A percentile compares a stretch with the other conserved stretches of the same genome.
These are phyloP conservation scores for Lordiphosa stackelbergi DNA, from an alignment of 1,140 invertebrate genomes.

Conservation along the genomic window DNA sequence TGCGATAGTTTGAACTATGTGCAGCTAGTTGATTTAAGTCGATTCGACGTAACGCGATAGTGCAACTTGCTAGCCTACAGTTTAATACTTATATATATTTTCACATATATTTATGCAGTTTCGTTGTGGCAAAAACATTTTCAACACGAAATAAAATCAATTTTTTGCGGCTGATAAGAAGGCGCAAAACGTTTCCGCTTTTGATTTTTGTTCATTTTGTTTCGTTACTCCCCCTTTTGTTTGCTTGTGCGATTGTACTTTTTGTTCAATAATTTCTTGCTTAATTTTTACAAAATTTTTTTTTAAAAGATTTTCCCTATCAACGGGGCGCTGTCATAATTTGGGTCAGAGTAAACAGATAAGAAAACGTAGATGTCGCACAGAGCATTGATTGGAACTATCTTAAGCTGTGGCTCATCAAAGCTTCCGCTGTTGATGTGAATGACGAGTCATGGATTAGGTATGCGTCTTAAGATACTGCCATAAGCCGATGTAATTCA, in stretches of 20 bases:
- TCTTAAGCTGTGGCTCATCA: constrained; percentile 15
- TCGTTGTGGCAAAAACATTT: constrained; percentile 44
- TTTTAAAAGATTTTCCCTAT: constrained; percentile 46
- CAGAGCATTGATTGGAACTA: constrained; percentile 39
- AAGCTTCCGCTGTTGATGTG: constrained; percentile 27
- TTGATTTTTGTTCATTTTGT: constrained; percentile 47
- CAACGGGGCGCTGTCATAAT: constrained; percentile 52
- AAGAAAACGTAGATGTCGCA: constrained; percentile 26
- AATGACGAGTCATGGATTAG: constrained; percentile 22
- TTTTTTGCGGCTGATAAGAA: constrained; percentile 71
- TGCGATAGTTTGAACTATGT: constrained; percentile 67
- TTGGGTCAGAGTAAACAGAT: constrained; percentile 70
- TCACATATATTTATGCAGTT: constrained; percentile 4
- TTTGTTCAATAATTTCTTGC: constrained; percentile 72
- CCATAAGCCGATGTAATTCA: not conserved
- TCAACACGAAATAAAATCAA: constrained; percentile 64
- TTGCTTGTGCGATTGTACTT: constrained; percentile 42
- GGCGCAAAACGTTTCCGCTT: constrained; percentile 67
- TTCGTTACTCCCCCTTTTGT: constrained; percentile 25
- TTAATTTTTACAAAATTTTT: constrained; percentile 39
- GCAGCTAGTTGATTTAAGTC: constrained; percentile 24
- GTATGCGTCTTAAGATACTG: not conserved
- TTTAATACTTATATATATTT: no score
- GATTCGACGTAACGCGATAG: no score
- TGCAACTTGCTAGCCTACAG: no score